Evolutionary conservation across 2,888 invertebrate genomes (phyloP).

Genomic region (Drosophila percnosoma): DNA sequence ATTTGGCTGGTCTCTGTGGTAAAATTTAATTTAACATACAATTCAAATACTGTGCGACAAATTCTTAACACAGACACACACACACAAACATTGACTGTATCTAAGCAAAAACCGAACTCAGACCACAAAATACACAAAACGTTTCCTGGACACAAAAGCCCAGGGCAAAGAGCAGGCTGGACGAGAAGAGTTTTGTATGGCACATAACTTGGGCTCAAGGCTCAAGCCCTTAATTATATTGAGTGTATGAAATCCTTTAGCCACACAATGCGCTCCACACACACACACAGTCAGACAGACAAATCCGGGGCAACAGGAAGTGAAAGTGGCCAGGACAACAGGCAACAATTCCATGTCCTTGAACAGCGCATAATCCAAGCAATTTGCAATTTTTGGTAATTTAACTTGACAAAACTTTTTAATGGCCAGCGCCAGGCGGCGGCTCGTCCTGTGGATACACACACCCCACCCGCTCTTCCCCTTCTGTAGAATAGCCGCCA

Average conservation of each 20-base stretch:
- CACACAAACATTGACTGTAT: slow-evolving; percentile 28
- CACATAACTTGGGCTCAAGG: slow-evolving; percentile 62
- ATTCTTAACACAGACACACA: slow-evolving; percentile 33
- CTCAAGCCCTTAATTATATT: slow-evolving; percentile 83
- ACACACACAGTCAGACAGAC: slow-evolving; percentile 12
- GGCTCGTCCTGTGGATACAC: slow-evolving; percentile 21
- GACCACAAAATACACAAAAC: slow-evolving; percentile 70
- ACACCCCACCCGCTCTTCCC: not conserved
- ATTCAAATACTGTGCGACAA: slow-evolving; percentile 72
- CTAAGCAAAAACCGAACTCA: slow-evolving; percentile 52
- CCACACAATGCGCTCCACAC: slow-evolving; percentile 66
- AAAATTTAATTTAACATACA: slow-evolving; percentile 80
- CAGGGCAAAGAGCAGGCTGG: slow-evolving; percentile 3
- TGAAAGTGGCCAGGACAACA: slow-evolving; percentile 68
- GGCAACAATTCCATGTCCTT: slow-evolving; percentile 59
- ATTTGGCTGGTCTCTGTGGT: slow-evolving; percentile 72
- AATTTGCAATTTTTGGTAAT: slow-evolving; percentile 84
- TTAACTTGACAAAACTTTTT: slow-evolving; percentile 81
- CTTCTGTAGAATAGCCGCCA: slow-evolving; percentile 38
- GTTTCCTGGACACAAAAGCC: slow-evolving; percentile 69
- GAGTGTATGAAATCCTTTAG: slow-evolving; percentile 82
- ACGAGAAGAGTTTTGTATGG: slow-evolving; percentile 18
- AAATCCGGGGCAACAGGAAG: slow-evolving; percentile 57
- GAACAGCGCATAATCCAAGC: slow-evolving; percentile 76
- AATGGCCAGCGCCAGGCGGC: slow-evolving; percentile 64